A percentile compares a stretch with the other conserved stretches of the same genome.
phyloP scores from a whole-genome alignment of 2,797 vertebrate genomes.

The Dermochelys coriacea region DNA sequence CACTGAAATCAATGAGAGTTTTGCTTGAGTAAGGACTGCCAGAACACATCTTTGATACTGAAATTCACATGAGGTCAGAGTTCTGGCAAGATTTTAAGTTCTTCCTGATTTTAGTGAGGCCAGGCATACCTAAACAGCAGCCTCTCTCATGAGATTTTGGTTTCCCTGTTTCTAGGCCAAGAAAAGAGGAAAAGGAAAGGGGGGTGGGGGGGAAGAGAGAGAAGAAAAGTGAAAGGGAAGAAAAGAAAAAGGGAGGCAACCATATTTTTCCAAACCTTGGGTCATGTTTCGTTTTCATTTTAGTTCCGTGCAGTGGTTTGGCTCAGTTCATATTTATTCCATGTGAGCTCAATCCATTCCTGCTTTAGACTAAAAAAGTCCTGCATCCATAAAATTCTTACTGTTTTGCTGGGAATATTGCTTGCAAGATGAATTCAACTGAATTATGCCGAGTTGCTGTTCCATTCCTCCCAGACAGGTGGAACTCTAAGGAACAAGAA shows the following conservation, averaged over 20 bases:
- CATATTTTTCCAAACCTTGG: neutral
- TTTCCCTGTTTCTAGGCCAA: neutral
- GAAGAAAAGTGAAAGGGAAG: neutral
- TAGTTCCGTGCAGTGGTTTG: constrained; percentile 14
- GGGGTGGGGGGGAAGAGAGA: accelerated
- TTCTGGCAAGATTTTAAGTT: neutral
- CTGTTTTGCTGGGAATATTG: constrained; percentile 1
- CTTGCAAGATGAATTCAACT: constrained; percentile 10
- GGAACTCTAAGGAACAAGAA: neutral
- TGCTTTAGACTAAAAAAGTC: constrained; percentile 33
- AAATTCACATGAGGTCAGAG: neutral
- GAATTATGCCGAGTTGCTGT: neutral
- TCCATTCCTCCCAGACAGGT: neutral
- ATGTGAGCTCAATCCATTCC: constrained; percentile 37
- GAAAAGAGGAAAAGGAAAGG: neutral
- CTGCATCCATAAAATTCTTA: constrained; percentile 5
- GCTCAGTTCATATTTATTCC: constrained; percentile 20
- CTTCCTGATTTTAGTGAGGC: neutral
- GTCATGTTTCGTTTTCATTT: constrained; percentile 27
- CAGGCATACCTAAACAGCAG: neutral
- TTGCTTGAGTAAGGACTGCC: neutral
- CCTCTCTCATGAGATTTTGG: neutral
- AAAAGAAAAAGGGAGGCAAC: neutral
- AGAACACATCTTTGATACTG: neutral
- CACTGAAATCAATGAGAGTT: neutral